Base-by-base conservation (phyloP, 2,888 invertebrate genomes). In the Peribatodes rhomboidaria region DNA sequence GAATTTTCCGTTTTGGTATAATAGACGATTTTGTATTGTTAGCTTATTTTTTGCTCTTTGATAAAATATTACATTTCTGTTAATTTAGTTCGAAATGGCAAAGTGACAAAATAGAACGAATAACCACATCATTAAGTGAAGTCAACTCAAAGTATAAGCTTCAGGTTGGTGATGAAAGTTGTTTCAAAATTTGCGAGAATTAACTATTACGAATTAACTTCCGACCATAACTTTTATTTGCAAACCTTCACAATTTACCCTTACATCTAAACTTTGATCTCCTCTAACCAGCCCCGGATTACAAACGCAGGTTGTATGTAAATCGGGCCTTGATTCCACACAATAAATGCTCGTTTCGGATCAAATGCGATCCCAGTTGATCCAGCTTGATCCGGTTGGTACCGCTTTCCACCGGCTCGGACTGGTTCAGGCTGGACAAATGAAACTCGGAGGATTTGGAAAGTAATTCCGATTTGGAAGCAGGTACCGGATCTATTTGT, bases 381-480 rank as follows among this genome's bases (percentile, higher is more conserved):
- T 67, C 59, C 53, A 46, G 47, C 54, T 65, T 62, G 67, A 64
- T 64, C 62, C 65, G 60, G 49, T 42, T 33, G 31, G 41, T 42
- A 41, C 49, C 53, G 60, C 64, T 57, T 65, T 55, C 65, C 61
- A 64, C 62, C 61, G 57, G 55, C 37, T 37, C 58, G 22, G 18
- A 20, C 49, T 57, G 57, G 64, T 57, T 53, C 59, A 20, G 41
- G 57, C 57, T 50, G 66, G 58, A 65, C 65, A 70, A 68, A 72
- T 69, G 67, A 68, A 70, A 70, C 56, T 57, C 55, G 33, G 46
- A 55, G 69, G 68, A 68, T 70, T 59, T 53, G 54, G 46, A 67
- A 70, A 70, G 71, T 72, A 63, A 72, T 72, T 72, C 65, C 63
- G 62, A 63, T 65, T 68, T 55, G 58, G 59, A 53, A 63, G 65